A percentile compares a stretch with the other conserved stretches of the same genome.
These are phyloP conservation scores for Struthidea cinerea DNA, from an alignment of 2,113 vertebrate species.

Conservation along the genomic window DNA sequence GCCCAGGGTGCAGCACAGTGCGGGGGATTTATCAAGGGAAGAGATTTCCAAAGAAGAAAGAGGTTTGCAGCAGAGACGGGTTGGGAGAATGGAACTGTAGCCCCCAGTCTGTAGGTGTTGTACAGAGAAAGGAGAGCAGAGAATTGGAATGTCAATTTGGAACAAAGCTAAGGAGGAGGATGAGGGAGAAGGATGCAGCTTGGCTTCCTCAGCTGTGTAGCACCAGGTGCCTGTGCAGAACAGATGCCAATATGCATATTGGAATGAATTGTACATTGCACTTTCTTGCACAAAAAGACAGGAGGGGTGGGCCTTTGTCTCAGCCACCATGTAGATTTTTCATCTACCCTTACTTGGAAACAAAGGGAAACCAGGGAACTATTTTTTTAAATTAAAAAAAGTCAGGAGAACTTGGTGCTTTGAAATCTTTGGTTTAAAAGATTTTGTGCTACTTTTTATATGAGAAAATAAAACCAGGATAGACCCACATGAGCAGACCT, in stretches of 20 bases:
- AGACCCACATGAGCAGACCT: background rate
- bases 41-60: background rate
- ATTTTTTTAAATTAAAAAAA: background rate
- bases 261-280: background rate
- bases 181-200: background rate
- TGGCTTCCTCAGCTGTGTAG: background rate
- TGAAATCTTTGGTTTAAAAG: background rate
- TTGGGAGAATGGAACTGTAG: background rate
- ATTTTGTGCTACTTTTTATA: background rate
- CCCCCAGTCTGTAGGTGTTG: background rate
- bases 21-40: background rate
- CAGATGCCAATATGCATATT: background rate
- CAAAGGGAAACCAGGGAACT: background rate
- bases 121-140: background rate
- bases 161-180: background rate
- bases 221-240: background rate
- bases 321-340: background rate
- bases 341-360: background rate
- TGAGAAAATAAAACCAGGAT: background rate
- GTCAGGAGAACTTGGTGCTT: background rate
- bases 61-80: background rate
- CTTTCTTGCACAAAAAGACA: background rate
- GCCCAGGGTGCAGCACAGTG: rapidly evolving
- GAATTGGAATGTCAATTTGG: background rate
- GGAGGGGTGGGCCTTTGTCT: background rate